phyloP scores from a whole-genome alignment of 2,888 invertebrate genomes.

The Amphipyra tragopoginis region DNA sequence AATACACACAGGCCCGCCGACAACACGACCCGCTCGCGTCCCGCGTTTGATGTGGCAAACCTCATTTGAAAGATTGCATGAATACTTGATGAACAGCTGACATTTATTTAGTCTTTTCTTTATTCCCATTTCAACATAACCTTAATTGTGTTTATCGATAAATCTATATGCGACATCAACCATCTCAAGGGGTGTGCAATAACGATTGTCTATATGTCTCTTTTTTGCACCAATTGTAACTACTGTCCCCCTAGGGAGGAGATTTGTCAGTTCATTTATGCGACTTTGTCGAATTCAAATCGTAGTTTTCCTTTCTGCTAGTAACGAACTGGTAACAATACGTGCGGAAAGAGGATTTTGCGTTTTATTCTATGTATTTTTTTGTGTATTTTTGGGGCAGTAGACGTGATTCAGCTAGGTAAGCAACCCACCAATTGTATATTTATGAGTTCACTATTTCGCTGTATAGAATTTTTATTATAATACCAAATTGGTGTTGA shows the following conservation, averaged over 20 bases:
- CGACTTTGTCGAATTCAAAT: constrained; percentile 84
- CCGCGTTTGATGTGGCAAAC: no score
- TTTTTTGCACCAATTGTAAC: constrained; percentile 76
- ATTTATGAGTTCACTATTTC: constrained; percentile 87
- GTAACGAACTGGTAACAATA: constrained; percentile 86
- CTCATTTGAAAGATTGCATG: not conserved
- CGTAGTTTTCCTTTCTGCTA: constrained; percentile 81
- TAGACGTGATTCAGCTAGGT: constrained; percentile 83
- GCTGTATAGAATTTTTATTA: constrained; percentile 56
- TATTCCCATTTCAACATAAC: not conserved
- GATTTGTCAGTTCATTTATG: constrained; percentile 86
- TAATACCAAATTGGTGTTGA: constrained; percentile 42
- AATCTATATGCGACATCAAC: constrained; percentile 43
- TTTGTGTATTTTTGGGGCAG: constrained; percentile 77
- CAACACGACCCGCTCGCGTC: no score
- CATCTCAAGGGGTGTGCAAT: constrained; percentile 58
- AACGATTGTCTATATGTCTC: constrained; percentile 67
- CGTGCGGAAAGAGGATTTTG: constrained; percentile 83
- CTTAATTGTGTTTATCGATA: constrained; percentile 45
- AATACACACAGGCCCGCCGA: no score
- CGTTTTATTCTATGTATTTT: constrained; percentile 75
- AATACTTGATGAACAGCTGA: constrained; percentile 12
- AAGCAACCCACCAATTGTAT: constrained; percentile 87
- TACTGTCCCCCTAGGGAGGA: constrained; percentile 74
- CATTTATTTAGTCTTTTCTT: constrained; percentile 1